Conservation (phyloP, 2,888 invertebrate species). For the Andrena marginata region DNA sequence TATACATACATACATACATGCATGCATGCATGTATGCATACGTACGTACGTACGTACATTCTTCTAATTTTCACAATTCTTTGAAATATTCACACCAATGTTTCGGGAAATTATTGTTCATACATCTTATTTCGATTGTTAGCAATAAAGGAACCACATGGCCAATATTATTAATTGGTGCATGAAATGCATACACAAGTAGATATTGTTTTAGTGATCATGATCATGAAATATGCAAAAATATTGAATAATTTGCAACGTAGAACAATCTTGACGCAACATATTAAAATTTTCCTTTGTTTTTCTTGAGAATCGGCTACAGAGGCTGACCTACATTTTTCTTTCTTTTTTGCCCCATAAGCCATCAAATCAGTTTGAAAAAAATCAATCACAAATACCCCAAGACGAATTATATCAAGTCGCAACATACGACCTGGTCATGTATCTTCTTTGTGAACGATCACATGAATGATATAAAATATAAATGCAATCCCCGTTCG, state of each 20-base stretch:
- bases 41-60: neutral
- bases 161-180: neutral
- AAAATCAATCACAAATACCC: neutral
- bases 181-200: neutral
- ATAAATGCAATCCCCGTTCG: neutral
- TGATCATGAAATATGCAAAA: conserved; percentile 18
- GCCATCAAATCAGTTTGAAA: conserved; percentile 1
- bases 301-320: neutral
- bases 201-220: neutral
- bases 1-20: no score
- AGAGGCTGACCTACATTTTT: neutral
- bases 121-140: neutral
- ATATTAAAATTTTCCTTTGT: conserved; percentile 2
- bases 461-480: neutral
- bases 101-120: conserved; percentile 3
- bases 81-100: conserved; percentile 5
- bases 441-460: conserved; percentile 8
- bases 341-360: neutral
- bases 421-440: neutral
- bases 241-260: conserved; percentile 5
- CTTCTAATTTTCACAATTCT: conserved; percentile 8
- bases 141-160: conserved; percentile 12
- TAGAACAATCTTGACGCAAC: neutral
- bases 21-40: no score
- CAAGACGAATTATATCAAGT: neutral